Conservation (phyloP, 2,113 vertebrate species). For the Aegotheles bennettii region DNA sequence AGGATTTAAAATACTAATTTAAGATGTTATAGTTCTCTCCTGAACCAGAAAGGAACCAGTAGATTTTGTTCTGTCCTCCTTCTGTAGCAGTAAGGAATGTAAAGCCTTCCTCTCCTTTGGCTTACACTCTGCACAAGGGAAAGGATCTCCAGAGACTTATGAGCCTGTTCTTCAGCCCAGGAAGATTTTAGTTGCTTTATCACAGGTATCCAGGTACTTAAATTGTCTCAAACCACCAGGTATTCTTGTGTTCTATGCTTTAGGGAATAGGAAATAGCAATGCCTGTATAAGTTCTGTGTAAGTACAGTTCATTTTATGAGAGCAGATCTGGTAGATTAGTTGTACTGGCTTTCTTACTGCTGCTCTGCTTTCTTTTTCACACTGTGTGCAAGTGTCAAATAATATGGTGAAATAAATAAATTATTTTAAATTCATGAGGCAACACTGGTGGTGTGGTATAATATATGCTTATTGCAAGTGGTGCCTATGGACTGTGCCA, state of each 20-base stretch:
- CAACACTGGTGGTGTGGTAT: background rate
- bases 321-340: background rate
- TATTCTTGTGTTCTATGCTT: background rate
- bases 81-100: background rate
- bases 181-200: background rate
- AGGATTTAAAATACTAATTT: background rate
- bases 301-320: background rate
- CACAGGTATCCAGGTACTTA: background rate
- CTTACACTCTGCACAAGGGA: background rate
- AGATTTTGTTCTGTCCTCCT: background rate
- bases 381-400: background rate
- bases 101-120: background rate
- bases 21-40: background rate
- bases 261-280: background rate
- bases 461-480: background rate
- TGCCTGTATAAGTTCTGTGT: background rate
- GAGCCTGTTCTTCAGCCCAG: background rate
- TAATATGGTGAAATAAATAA: background rate
- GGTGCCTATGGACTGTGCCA: background rate
- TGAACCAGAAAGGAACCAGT: background rate
- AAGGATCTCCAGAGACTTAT: background rate
- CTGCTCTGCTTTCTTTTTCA: background rate
- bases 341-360: background rate
- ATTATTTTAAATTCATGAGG: background rate
- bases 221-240: background rate